Evolutionary conservation across 2,113 vertebrate genomes (phyloP).

Genomic region (Parus major): DNA sequence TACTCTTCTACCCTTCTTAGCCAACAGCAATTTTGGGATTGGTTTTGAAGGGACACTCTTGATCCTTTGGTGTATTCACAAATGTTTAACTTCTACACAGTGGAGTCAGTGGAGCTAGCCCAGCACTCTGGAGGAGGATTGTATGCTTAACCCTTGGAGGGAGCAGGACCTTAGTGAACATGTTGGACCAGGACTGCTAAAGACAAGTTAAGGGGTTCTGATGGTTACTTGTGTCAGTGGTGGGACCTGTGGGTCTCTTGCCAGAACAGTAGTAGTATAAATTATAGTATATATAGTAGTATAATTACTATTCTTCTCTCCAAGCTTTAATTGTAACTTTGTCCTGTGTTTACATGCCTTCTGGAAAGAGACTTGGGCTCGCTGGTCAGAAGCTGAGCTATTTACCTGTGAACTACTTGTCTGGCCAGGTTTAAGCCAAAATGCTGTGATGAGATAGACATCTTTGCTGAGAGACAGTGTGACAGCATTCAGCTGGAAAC

Average conservation of each 20-base stretch:
- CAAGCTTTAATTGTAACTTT: neutral
- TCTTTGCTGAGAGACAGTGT: neutral
- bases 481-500: neutral
- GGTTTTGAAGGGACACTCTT: neutral
- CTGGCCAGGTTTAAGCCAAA: neutral
- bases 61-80: neutral
- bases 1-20: neutral
- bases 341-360: neutral
- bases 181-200: neutral
- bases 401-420: neutral
- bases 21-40: neutral
- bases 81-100: neutral
- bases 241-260: neutral
- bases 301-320: neutral
- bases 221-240: neutral
- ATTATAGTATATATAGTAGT: too few species aligned
- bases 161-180: neutral
- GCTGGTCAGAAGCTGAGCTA: neutral
- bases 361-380: neutral
- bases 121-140: neutral
- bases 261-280: neutral
- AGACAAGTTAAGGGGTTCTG: neutral
- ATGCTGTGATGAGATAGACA: neutral
- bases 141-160: neutral
- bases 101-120: neutral